Base-by-base conservation (phyloP, 2,797 vertebrate species). In the Coluber constrictor region DNA sequence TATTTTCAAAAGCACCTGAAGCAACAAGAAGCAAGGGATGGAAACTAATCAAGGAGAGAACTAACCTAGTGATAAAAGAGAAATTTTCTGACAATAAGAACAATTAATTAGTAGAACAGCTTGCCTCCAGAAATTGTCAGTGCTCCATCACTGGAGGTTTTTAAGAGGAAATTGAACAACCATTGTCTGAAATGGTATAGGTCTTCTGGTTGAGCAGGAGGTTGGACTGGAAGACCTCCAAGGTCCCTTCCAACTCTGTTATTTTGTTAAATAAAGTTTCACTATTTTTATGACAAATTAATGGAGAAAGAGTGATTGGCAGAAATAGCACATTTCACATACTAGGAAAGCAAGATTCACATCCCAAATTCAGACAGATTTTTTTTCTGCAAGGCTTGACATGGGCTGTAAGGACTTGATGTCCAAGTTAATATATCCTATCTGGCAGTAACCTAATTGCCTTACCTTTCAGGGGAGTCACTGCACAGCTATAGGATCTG, bases 401-500 rank as follows among this genome's bases (percentile, higher is more conserved):
- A 29, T 9, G 79, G 2, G n/a, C 4, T 43, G 51, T 1, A 5
- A 27, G 32, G 37, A 20, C 20, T 43, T 10, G 23, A 47, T 43
- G 4, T 6, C 70, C 27, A 27, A 16, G 1, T 55, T 25, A 12
- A 20, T 29, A 9, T 1, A 9, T 8, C 43, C 56, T 23, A 15
- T 70, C 5, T 13, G 7, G 3, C 27, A 12, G 9, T n/a, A 15
- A 51, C 43, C 47, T n/a, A 11, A 79, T 51, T 1, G 57, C 47
- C 51, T 89, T 86, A 10, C 54, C 95, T 95, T 96, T 16, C 94
- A 99, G 99, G 98, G 86, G 99, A 99, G 90, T 98, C 99, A 0
- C 97, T 99, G n/a, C 98, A 99, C 0, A 99, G 99, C 5, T 99
- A 99, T 97, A 97, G 98, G 97, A 98, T 99, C 97, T 99, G 99